phyloP scores from a whole-genome alignment of 2,797 vertebrate species.

The Ctenopoma kingsleyae region DNA sequence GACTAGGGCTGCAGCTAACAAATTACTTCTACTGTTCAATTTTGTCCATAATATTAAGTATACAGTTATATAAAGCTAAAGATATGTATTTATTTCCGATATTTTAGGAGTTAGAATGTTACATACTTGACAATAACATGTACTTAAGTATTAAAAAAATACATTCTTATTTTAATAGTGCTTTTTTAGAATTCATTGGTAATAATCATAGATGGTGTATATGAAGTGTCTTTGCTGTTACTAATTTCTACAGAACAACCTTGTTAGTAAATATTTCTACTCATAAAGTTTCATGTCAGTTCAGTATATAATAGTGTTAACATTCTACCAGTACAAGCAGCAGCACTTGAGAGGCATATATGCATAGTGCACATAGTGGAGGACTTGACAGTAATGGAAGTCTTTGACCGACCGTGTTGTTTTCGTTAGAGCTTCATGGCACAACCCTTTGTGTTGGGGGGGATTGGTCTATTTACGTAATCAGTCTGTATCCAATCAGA shows the following conservation, averaged over 20 bases:
- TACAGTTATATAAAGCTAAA: too few relatives aligned
- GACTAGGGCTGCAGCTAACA: too few relatives aligned
- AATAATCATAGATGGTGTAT: too few relatives aligned
- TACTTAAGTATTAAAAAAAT: not conserved
- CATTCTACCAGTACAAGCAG: too few relatives aligned
- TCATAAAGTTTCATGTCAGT: too few relatives aligned
- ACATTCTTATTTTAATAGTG: too few relatives aligned
- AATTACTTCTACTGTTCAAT: too few relatives aligned
- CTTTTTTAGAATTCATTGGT: not conserved
- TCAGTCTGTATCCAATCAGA: conserved; percentile 50
- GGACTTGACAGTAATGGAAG: not conserved
- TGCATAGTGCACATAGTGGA: not conserved
- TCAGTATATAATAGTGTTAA: not conserved
- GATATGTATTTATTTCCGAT: too few relatives aligned
- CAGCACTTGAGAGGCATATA: not conserved
- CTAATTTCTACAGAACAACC: too few relatives aligned
- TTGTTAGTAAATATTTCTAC: too few relatives aligned
- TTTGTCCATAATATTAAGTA: too few relatives aligned
- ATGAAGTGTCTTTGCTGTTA: too few relatives aligned
- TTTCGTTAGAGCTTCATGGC: conserved; percentile 18
- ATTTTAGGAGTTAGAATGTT: not conserved
- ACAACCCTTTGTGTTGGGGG: not conserved
- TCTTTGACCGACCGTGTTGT: conserved; percentile 1
- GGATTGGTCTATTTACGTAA: conserved; percentile 33
- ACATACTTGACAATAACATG: not conserved